Percentiles rank a stretch among this genome's conserved stretches.
Evolutionary conservation across 2,797 vertebrate genomes (phyloP).

Genomic region (Lithobates pipiens): DNA sequence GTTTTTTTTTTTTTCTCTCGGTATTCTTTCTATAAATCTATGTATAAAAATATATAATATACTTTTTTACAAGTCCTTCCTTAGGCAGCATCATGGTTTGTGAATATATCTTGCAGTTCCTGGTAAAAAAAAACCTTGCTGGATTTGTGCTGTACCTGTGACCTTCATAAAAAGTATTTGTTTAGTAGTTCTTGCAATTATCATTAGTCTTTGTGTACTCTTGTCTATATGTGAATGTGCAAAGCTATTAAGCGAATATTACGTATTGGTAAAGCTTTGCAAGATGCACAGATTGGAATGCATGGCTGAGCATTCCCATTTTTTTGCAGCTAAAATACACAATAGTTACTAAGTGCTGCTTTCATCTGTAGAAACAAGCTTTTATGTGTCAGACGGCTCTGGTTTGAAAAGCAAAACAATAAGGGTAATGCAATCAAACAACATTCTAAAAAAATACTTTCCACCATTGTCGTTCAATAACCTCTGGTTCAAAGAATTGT

Average conservation of each 20-base stretch:
- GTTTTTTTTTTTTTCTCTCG: not conserved
- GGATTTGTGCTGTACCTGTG: constrained; percentile 22
- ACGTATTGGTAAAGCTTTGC: constrained; percentile 28
- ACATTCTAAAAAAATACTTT: constrained; percentile 10
- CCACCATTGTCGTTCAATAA: not conserved
- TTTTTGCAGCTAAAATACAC: constrained; percentile 29
- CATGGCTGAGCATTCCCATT: not conserved
- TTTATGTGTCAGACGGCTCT: constrained; percentile 13
- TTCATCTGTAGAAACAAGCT: constrained; percentile 14
- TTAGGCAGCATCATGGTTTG: not conserved
- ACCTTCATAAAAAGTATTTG: constrained; percentile 35
- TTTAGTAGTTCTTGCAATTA: constrained; percentile 32
- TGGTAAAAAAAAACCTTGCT: constrained; percentile 4
- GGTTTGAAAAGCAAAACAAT: constrained; percentile 25
- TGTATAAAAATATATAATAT: no score
- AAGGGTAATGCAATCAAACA: constrained; percentile 24
- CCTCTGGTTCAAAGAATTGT: not conserved
- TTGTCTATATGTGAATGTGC: constrained; percentile 21
- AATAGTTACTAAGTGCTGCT: constrained; percentile 30
- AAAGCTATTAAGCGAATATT: constrained; percentile 35
- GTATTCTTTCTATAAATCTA: no score
- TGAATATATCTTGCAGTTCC: constrained; percentile 30
- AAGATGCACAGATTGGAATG: constrained; percentile 31
- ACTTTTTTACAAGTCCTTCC: not conserved
- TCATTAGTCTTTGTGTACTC: constrained; percentile 41